phyloP scores from a whole-genome alignment of 2,888 invertebrate species.

The Nycteola revayana region DNA sequence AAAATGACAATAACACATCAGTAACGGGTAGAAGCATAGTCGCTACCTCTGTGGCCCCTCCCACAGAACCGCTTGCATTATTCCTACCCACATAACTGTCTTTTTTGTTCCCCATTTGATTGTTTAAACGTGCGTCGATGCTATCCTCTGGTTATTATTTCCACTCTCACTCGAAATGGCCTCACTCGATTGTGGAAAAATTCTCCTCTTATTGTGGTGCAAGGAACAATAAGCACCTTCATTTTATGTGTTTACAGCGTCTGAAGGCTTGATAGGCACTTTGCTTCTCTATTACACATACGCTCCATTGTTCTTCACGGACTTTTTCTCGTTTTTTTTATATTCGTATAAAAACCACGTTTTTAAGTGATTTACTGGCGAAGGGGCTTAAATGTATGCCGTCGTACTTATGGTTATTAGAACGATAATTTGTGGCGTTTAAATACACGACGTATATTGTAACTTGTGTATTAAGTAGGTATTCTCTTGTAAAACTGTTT shows the following conservation, averaged over 20 bases:
- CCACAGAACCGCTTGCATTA: slow-evolving; percentile 54
- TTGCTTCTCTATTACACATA: slow-evolving; percentile 65
- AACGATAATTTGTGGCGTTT: too few species aligned
- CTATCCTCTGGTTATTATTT: slow-evolving; percentile 75
- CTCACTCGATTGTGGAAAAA: slow-evolving; percentile 79
- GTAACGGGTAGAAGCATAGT: neutral
- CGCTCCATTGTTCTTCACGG: slow-evolving; percentile 45
- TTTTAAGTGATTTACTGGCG: too few species aligned
- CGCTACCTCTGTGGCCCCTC: slow-evolving; percentile 27
- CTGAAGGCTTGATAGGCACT: slow-evolving; percentile 73
- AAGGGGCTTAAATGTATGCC: too few species aligned
- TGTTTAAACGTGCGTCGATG: slow-evolving; percentile 81
- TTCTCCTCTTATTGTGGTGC: slow-evolving; percentile 77
- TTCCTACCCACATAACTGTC: slow-evolving; percentile 79
- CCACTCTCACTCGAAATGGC: slow-evolving; percentile 75
- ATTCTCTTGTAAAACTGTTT: too few species aligned
- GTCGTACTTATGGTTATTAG: too few species aligned
- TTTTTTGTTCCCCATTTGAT: slow-evolving; percentile 78
- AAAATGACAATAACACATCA: too few species aligned
- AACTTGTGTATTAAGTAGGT: too few species aligned
- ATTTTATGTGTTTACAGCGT: slow-evolving; percentile 78
- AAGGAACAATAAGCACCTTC: slow-evolving; percentile 77
- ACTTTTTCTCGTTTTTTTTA: too few species aligned
- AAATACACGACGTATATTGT: too few species aligned
- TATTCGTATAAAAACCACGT: too few species aligned